phyloP scores from a whole-genome alignment of 2,888 invertebrate genomes.

The Calephelis perditalis region DNA sequence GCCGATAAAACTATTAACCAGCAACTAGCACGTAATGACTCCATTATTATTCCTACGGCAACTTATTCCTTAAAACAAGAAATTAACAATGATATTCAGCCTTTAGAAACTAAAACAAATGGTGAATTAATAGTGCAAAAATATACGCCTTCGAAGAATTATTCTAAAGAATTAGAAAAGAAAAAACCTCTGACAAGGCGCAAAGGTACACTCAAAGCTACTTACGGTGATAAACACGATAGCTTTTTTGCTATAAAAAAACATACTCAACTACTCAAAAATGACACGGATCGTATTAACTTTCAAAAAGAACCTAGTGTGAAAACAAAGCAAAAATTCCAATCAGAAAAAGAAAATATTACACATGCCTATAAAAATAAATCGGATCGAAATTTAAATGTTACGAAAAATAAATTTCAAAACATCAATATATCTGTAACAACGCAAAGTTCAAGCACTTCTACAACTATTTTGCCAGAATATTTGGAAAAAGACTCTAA shows the following conservation, averaged over 20 bases:
- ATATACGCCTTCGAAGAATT: slow-evolving; percentile 37
- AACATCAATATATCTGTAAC: background rate
- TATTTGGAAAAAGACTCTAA: slow-evolving; percentile 33
- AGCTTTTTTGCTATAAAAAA: slow-evolving; percentile 47
- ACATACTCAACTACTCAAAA: slow-evolving; percentile 16
- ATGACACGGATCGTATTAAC: background rate
- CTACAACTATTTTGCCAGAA: slow-evolving; percentile 5
- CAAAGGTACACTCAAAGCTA: slow-evolving; percentile 70
- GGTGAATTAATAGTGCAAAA: slow-evolving; percentile 61
- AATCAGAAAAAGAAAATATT: background rate
- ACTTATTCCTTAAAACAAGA: slow-evolving; percentile 40
- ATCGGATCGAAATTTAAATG: slow-evolving; percentile 1
- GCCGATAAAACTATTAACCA: background rate
- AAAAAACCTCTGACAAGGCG: slow-evolving; percentile 62
- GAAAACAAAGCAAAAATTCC: background rate
- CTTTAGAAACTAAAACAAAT: slow-evolving; percentile 42
- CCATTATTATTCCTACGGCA: slow-evolving; percentile 55
- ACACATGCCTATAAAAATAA: background rate
- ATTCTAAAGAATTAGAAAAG: slow-evolving; percentile 52
- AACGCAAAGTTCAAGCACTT: background rate
- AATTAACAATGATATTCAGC: slow-evolving; percentile 51
- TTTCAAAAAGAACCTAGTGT: background rate
- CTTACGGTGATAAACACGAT: slow-evolving; percentile 70
- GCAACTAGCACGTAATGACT: slow-evolving; percentile 27
- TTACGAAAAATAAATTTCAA: background rate